A percentile compares a stretch with the other conserved stretches of the same genome.
Conservation (phyloP, 1,140 invertebrate genomes). For the Andricus grossulariae region DNA sequence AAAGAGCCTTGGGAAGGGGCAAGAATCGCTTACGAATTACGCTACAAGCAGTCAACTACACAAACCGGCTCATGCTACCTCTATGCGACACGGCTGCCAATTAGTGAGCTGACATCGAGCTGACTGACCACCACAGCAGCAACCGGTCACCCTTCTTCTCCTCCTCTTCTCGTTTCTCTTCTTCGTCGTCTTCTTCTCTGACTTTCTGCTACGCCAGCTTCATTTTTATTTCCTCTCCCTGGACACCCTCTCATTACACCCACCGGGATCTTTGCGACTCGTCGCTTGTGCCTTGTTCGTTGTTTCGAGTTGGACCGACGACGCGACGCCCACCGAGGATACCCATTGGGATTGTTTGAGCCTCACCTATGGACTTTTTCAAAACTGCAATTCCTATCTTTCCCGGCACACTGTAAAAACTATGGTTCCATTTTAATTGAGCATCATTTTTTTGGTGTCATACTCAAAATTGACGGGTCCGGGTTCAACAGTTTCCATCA, state of each 20-base stretch:
- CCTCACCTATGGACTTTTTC: background rate
- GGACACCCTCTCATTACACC: slow-evolving; percentile 27
- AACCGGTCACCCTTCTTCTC: slow-evolving; percentile 49
- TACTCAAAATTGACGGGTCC: no score
- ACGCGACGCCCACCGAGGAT: slow-evolving; percentile 20
- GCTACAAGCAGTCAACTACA: slow-evolving; percentile 61
- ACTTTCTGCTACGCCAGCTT: slow-evolving; percentile 31
- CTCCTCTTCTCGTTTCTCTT: background rate
- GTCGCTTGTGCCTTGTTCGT: slow-evolving; percentile 14
- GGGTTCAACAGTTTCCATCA: no score
- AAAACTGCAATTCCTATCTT: background rate
- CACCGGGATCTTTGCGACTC: slow-evolving; percentile 16
- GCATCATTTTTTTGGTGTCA: no score
- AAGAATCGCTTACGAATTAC: slow-evolving; percentile 74
- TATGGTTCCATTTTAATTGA: no score
- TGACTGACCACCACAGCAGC: slow-evolving; percentile 69
- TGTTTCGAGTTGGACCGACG: slow-evolving; percentile 18
- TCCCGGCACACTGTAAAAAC: no score
- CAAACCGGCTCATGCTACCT: slow-evolving; percentile 71
- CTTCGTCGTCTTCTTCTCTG: slow-evolving; percentile 40
- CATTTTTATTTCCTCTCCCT: slow-evolving; percentile 17
- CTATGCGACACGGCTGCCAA: slow-evolving; percentile 74
- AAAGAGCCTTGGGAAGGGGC: slow-evolving; percentile 50
- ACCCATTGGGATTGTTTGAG: slow-evolving; percentile 2
- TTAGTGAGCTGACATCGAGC: slow-evolving; percentile 73